A percentile compares a stretch with the other conserved stretches of the same genome.
phyloP scores from a whole-genome alignment of 1,140 invertebrate species.

The Diuraphis noxia region DNA sequence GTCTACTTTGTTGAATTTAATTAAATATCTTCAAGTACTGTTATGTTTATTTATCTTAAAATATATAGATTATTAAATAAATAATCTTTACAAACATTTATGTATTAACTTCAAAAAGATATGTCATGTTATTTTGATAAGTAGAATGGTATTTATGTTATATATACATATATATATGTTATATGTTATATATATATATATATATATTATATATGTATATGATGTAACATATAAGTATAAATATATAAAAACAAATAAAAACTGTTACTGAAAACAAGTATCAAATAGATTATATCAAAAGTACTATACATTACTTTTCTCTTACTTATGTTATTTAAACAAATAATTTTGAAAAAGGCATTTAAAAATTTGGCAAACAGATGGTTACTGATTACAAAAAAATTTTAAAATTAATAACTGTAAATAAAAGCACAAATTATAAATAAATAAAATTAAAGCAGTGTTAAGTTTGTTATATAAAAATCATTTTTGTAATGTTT shows the following conservation, averaged over 20 bases:
- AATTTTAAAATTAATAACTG: not conserved
- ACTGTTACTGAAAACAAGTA: not conserved
- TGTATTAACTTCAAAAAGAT: not conserved
- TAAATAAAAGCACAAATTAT: not conserved
- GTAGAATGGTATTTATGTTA: not conserved
- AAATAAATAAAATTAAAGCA: not conserved
- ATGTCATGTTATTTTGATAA: not conserved
- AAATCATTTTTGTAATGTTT: conserved; percentile 18
- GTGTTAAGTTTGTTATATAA: conserved; percentile 14
- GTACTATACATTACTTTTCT: conserved; percentile 3
- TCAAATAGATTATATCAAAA: not conserved
- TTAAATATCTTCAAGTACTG: not conserved
- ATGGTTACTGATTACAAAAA: not conserved
- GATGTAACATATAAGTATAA: too few relatives aligned
- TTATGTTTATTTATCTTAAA: not conserved
- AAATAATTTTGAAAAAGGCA: not conserved
- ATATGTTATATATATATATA: too few relatives aligned
- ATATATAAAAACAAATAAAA: not conserved
- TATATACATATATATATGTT: not conserved
- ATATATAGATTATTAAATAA: not conserved
- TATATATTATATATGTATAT: too few relatives aligned
- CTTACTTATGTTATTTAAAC: not conserved
- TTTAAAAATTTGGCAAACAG: not conserved
- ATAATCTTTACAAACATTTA: not conserved
- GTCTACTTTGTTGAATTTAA: not conserved